These are phyloP conservation scores for Drosophila pectinifera DNA, from an alignment of 1,140 invertebrate species.

Conservation along the genomic window DNA sequence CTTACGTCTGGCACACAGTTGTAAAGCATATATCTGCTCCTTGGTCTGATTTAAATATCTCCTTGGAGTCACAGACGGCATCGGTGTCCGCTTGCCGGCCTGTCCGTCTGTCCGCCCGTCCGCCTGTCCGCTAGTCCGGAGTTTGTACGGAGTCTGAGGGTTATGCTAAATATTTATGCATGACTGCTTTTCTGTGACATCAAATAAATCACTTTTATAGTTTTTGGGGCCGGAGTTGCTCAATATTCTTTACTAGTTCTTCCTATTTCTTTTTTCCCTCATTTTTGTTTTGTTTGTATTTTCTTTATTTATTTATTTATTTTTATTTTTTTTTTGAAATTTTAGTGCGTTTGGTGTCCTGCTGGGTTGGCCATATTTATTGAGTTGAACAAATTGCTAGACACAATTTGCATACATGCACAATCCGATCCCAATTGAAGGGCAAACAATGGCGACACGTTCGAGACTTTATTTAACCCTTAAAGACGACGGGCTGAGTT, in stretches of 20 bases:
- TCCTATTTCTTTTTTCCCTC: constrained; percentile 5
- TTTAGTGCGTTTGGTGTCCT: constrained; percentile 35
- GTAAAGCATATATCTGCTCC: constrained; percentile 76
- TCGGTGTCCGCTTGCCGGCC: constrained; percentile 30
- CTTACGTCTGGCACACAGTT: constrained; percentile 61
- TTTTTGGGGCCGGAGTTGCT: constrained; percentile 65
- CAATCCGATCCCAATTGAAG: constrained; percentile 42
- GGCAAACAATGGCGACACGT: constrained; percentile 46
- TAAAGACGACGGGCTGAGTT: constrained; percentile 15
- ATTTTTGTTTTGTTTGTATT: neutral
- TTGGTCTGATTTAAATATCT: constrained; percentile 69
- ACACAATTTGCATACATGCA: constrained; percentile 55
- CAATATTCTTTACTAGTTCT: constrained; percentile 41
- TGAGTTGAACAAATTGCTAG: constrained; percentile 64
- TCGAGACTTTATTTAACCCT: constrained; percentile 45
- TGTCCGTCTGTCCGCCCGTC: constrained; percentile 24
- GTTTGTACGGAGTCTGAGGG: constrained; percentile 67
- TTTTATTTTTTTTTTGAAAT: constrained; percentile 11
- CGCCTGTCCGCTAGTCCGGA: constrained; percentile 27
- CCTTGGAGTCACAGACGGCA: constrained; percentile 44
- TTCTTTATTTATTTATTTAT: too few relatives aligned
- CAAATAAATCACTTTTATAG: constrained; percentile 82
- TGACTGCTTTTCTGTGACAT: constrained; percentile 82
- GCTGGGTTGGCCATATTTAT: constrained; percentile 53
- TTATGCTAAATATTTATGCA: constrained; percentile 83